Base-by-base conservation (phyloP, 2,888 invertebrate species). In the Vesta saturnalis region DNA sequence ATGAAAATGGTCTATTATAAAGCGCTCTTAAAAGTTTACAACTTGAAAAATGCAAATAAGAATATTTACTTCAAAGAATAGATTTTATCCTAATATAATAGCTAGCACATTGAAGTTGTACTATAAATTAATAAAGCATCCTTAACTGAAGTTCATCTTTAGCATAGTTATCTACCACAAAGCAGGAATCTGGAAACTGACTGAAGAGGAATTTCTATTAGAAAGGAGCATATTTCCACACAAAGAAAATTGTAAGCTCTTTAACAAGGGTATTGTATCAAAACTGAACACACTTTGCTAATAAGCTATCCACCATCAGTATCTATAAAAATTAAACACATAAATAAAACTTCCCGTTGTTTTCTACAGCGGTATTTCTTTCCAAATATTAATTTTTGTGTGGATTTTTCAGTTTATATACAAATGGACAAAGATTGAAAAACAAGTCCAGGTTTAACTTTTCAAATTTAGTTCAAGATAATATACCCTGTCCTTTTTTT, bases 181-280 rank as follows among this genome's bases (percentile, higher is more conserved):
- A 52, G 52, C 52, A 52, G 52, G 52, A 52, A 52, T 52, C 52
- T 52, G 52, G 19, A 52, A 52, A 52, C 52, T 52, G 21, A 52
- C 52, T 52, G 19, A 52, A 21, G 8, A 52, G 52, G 52, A 52
- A 52, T 52, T 52, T 52, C 52, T 52, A 52, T 19, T 52, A 52
- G 19, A 19, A 52, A 52, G 52, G 19, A 52, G 52, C 52, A 21
- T n/a, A n/a, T 52, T 19, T 52, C n/a, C 10, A 5, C 12, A 52
- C 52, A 52, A 18, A 52, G 52, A 19, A 52, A 52, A 52, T 52
- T 52, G 19, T 52, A 21, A 52, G 52, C 52, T 52, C 16, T 52
- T 52, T 52, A 52, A 52, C 4, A 12, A 1, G 18, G 21, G 19
- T 19, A 52, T 52, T 52, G 52, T 52, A 52, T 19, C 21, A 52